Evolutionary conservation across 2,888 invertebrate species (phyloP), one percentile per base, ranked within the genome.

Genomic region (Graphium colonna): DNA sequence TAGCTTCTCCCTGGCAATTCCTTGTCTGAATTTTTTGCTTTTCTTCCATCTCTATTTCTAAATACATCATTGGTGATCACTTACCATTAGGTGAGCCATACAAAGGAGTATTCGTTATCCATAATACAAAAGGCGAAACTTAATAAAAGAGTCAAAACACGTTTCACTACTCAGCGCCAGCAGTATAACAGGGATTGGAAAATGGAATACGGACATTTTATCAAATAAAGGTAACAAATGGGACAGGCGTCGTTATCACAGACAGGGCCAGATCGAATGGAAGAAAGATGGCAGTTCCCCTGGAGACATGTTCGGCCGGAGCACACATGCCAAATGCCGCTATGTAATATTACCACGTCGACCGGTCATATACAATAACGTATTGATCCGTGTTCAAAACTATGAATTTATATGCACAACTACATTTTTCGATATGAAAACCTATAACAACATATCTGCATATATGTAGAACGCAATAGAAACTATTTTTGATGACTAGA

Each of bases 231-330:
- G 64, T 72, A 67, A 71, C 72, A 72, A 72, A 78, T 71, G 72
- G 71, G 64, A 68, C 72, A 63, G 64, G 60, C 59, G 65, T 69
- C 68, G 73, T 75, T 79, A 79, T 77, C 73, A 67, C 67, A 68
- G 72, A 75, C 73, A 73, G 68, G 56, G 56, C 59, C 62, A 71
- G 68, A 75, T 72, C 65, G 67, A 67, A 65, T 60, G 61, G 66
- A 73, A 77, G 69, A 76, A 71, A 73, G 67, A 75, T 73, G 73
- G 67, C 65, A 58, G 59, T 61, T 58, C 70, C 77, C 67, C 71
- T 50, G 55, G 72, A 68, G 71, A 67, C 65, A 61, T 45, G 45
- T 50, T 46, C 46, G 45, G 50, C 45, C 49, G 36, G 40, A 54
- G 40, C 44, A 45, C 49, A 50, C 49, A 42, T 40, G 45, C 18